Percentiles rank a stretch among this genome's conserved stretches.
phyloP scores from a whole-genome alignment of 2,888 invertebrate species.

The Bedellia somnulentella region DNA sequence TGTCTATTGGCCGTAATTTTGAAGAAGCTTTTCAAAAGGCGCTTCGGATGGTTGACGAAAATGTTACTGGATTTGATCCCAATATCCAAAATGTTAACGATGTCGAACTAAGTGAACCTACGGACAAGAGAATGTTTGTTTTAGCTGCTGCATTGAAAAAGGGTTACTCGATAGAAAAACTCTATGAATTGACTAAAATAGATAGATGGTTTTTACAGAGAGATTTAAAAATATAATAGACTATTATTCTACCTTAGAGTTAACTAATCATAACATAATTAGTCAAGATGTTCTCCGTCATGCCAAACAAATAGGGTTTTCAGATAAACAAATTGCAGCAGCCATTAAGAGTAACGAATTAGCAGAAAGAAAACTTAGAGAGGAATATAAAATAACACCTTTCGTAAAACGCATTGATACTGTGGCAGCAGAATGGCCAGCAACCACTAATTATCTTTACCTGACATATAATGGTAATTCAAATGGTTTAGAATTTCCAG shows the following conservation, averaged over 20 bases:
- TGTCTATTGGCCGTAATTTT: constrained; percentile 97
- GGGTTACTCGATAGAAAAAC: constrained; percentile 77
- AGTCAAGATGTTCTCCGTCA: constrained; percentile 65
- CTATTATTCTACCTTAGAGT: constrained; percentile 69
- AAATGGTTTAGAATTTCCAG: constrained; percentile 82
- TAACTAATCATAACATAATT: constrained; percentile 63
- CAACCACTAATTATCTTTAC: constrained; percentile 97
- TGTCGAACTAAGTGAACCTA: constrained; percentile 87
- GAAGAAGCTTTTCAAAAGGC: constrained; percentile 99
- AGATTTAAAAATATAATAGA: constrained; percentile 92
- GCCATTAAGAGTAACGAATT: constrained; percentile 87
- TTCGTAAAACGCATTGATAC: constrained; percentile 98
- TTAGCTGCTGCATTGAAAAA: constrained; percentile 88
- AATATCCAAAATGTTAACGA: constrained; percentile 75
- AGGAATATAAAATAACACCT: constrained; percentile 77
- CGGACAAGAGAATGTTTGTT: constrained; percentile 96
- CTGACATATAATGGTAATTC: constrained; percentile 89
- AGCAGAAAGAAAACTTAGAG: constrained; percentile 74
- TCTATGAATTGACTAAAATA: constrained; percentile 94
- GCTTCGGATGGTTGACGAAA: constrained; percentile 96
- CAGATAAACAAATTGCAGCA: constrained; percentile 93
- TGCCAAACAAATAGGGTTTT: constrained; percentile 95
- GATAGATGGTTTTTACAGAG: constrained; percentile 94
- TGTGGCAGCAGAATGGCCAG: constrained; percentile 99
- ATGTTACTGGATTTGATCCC: constrained; percentile 92